Evolutionary conservation across 2,888 invertebrate genomes (phyloP).

Genomic region (Drosophila ustulata): DNA sequence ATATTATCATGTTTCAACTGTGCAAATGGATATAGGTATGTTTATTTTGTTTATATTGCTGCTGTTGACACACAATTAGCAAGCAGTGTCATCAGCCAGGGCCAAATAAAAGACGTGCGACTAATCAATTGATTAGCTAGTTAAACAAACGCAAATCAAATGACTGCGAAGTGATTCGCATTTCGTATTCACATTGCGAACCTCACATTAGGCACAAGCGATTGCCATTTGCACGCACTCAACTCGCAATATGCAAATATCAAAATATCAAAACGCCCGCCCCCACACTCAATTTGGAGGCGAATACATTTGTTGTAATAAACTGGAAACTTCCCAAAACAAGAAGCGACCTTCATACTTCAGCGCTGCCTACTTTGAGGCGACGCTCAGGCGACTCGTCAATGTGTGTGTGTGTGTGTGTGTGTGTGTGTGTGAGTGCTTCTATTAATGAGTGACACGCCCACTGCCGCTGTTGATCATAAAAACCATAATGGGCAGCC

Average conservation of each 20-base stretch:
- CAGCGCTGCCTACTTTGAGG: slow-evolving; percentile 24
- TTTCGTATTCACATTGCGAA: slow-evolving; percentile 46
- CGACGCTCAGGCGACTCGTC: slow-evolving; percentile 43
- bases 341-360: slow-evolving; percentile 14
- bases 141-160: neutral
- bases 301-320: slow-evolving; percentile 46
- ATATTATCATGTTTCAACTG: neutral
- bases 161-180: slow-evolving; percentile 29
- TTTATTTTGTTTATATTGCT: neutral
- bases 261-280: slow-evolving; percentile 4
- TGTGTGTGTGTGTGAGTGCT: slow-evolving; percentile 28
- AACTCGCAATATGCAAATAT: slow-evolving; percentile 37
- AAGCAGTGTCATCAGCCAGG: neutral
- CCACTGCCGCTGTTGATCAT: slow-evolving; percentile 42
- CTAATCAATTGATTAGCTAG: slow-evolving; percentile 16
- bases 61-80: slow-evolving; percentile 22
- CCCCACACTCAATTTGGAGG: slow-evolving; percentile 42
- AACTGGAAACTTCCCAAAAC: slow-evolving; percentile 10
- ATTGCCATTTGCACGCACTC: slow-evolving; percentile 68
- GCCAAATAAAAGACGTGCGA: neutral
- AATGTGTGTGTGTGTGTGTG: neutral
- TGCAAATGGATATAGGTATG: no score
- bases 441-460: slow-evolving; percentile 50
- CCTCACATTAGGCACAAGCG: slow-evolving; percentile 32
- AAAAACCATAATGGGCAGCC: slow-evolving; percentile 51